Evolutionary conservation across 2,888 invertebrate species (phyloP), one percentile per base, ranked within the genome.

Genomic region (Congeria kusceri): DNA sequence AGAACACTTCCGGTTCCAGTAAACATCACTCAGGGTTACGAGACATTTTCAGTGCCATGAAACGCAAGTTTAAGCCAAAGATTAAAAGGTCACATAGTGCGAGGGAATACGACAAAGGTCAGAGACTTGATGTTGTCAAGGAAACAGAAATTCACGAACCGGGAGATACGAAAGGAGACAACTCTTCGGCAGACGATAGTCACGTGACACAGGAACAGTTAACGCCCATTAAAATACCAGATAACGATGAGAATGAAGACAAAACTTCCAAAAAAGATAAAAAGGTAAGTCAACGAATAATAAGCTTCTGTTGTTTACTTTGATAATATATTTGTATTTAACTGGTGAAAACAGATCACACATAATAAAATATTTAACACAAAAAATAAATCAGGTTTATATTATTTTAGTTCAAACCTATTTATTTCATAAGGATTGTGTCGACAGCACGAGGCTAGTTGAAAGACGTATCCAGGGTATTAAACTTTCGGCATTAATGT

Each of bases 11-110:
- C 0, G 86, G 86, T 1, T 64, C 85, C 0, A 85, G 86, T 1
- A 79, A 81, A 44, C 77, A 85, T 39, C 90, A 88, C 1, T 84
- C 88, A 13, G 86, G 87, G 0, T 83, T 90, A 23, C 82, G 86
- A 32, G 89, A 90, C 23, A 74, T 90, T 29, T 87, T 91, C 70
- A 88, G 87, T 9, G 80, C 89, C 7, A 84, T 91, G 49, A 90
- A 88, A 68, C 78, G 88, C 18, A 90, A 88, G 67, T 77, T 91
- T n/a, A 85, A 85, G 66, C 88, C 89, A 49, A 84, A 81, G 47
- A 27, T 87, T 7, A 84, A 83, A 78, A 70, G 87, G 7, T 85
- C 87, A 27, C 81, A 83, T 20, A 71, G 74, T 75, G 77, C 74
- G 58, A 70, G 85, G 44, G 75, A 78, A 53, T 64, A 68, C 32